phyloP scores from a whole-genome alignment of 2,113 vertebrate genomes.

The Myodes glareolus region DNA sequence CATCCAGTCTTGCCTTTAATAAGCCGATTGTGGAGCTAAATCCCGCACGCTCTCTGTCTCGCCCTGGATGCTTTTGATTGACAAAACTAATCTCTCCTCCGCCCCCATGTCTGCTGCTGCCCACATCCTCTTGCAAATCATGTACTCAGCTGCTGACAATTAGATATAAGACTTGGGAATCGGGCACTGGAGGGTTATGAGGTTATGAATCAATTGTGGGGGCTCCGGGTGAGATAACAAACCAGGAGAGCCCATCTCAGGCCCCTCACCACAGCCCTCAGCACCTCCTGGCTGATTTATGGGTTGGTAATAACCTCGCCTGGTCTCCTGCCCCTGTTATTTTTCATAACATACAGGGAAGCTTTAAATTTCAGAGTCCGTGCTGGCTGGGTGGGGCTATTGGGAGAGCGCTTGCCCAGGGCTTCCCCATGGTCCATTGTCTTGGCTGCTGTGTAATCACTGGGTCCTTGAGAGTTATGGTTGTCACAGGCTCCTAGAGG shows the following conservation, averaged over 20 bases:
- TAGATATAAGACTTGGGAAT: slow-evolving; percentile 73
- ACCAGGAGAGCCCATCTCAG: slow-evolving; percentile 1
- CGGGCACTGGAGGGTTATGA: slow-evolving; percentile 66
- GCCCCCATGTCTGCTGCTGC: slow-evolving; percentile 51
- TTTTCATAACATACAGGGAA: slow-evolving; percentile 78
- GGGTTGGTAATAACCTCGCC: slow-evolving; percentile 76
- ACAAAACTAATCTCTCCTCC: slow-evolving; percentile 80
- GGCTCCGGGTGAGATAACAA: slow-evolving; percentile 71
- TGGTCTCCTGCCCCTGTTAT: slow-evolving; percentile 76
- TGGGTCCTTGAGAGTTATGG: slow-evolving; percentile 72
- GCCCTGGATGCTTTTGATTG: slow-evolving; percentile 74
- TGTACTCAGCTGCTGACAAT: slow-evolving; percentile 75
- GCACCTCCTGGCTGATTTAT: slow-evolving; percentile 76
- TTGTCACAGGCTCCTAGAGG: slow-evolving; percentile 70
- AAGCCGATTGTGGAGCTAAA: slow-evolving; percentile 65
- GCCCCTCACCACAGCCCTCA: slow-evolving; percentile 32
- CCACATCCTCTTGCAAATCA: slow-evolving; percentile 78
- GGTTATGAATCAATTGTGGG: slow-evolving; percentile 79
- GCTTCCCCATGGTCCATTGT: not conserved
- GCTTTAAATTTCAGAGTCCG: slow-evolving; percentile 67
- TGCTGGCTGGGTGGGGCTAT: not conserved
- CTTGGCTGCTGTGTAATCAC: slow-evolving; percentile 51
- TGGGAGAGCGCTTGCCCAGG: not conserved
- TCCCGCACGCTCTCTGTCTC: not conserved
- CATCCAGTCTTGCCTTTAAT: slow-evolving; percentile 65